Percentiles rank a stretch among this genome's conserved stretches.
Evolutionary conservation across 2,113 vertebrate species (phyloP).

Genomic region (Calypte anna): DNA sequence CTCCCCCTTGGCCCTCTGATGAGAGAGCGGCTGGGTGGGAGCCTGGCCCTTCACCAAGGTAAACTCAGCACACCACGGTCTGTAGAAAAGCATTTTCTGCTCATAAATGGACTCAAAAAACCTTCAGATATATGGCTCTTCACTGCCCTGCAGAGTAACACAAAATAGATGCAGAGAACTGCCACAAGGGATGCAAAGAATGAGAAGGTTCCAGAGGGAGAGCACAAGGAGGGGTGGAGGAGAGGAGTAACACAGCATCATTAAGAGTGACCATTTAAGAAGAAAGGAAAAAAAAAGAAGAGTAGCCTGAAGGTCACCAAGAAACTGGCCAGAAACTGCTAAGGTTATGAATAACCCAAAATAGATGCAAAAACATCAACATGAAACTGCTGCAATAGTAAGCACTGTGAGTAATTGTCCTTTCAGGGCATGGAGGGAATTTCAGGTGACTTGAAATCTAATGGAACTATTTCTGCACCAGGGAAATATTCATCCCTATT

Average conservation of each 20-base stretch:
- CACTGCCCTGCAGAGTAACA: slow-evolving; percentile 1
- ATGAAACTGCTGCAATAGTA: neutral
- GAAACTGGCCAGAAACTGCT: neutral
- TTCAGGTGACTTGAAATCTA: neutral
- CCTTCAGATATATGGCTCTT: neutral
- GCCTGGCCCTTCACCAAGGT: neutral
- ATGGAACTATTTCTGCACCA: neutral
- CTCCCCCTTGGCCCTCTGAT: neutral
- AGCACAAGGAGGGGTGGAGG: neutral
- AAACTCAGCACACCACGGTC: neutral
- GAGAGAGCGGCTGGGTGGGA: neutral
- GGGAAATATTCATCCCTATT: neutral
- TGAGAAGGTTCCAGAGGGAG: neutral
- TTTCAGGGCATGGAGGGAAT: neutral
- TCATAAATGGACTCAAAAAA: slow-evolving; percentile 34
- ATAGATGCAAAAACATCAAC: neutral
- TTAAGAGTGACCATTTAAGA: slow-evolving; percentile 48
- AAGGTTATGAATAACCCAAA: neutral
- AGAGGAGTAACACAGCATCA: neutral
- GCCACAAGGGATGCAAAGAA: neutral
- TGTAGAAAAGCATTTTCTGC: slow-evolving; percentile 39
- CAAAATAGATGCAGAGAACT: neutral
- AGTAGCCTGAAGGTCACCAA: neutral
- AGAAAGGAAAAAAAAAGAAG: neutral
- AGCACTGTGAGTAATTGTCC: neutral